Percentiles rank a stretch among this genome's conserved stretches.
phyloP scores from a whole-genome alignment of 1,140 invertebrate species.

The Euglossa dilemma region DNA sequence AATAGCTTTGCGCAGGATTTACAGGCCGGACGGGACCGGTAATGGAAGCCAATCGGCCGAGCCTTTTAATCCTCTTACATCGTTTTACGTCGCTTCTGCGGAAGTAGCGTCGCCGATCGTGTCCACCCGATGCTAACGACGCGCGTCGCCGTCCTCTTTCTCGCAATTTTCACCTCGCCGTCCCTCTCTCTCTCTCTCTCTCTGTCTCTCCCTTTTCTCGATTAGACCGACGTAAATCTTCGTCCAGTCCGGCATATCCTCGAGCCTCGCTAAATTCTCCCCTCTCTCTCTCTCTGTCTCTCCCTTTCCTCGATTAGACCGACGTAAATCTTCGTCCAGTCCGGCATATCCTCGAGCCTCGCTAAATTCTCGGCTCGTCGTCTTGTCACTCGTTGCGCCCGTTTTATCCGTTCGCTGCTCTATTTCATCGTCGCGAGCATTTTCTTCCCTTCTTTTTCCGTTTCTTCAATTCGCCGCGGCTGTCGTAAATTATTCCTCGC shows the following conservation, averaged over 20 bases:
- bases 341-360: not conserved
- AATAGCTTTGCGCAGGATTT: constrained; percentile 62
- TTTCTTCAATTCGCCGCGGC: no score
- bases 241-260: not conserved
- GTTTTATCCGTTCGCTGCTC: no score
- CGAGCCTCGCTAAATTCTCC: constrained; percentile 1
- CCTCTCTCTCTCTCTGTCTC: not conserved
- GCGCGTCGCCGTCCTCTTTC: not conserved
- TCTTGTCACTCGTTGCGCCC: not conserved
- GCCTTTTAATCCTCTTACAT: constrained; percentile 68
- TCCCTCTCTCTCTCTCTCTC: not conserved
- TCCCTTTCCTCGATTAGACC: not conserved
- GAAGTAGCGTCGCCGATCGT: constrained; percentile 38
- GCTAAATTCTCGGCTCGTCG: constrained; percentile 5
- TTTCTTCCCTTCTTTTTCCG: no score
- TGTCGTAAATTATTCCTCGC: no score
- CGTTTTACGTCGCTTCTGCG: constrained; percentile 59
- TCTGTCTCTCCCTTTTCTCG: not conserved
- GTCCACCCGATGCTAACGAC: constrained; percentile 25
- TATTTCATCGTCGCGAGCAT: no score
- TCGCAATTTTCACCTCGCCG: constrained; percentile 11
- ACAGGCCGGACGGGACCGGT: constrained; percentile 57
- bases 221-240: not conserved
- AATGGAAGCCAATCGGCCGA: constrained; percentile 63
- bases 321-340: not conserved